Conservation (phyloP, 1,140 invertebrate species). For the Camponotus vicinus region DNA sequence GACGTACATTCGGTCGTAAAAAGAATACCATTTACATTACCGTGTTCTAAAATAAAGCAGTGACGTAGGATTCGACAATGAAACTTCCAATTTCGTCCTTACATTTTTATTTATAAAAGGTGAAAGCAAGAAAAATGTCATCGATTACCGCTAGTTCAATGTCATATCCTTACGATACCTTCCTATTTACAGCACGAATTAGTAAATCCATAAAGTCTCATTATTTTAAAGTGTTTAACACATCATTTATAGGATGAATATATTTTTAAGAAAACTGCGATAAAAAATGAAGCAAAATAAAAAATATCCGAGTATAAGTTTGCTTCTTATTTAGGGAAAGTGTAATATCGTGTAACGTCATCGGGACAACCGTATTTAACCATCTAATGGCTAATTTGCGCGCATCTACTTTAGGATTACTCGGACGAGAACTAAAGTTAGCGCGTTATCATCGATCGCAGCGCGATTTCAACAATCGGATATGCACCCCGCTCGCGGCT, state of each 20-base stretch:
- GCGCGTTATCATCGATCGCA: conserved; percentile 53
- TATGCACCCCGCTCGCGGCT: conserved; percentile 43
- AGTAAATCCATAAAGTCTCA: not conserved
- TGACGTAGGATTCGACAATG: conserved; percentile 37
- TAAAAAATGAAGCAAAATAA: not conserved
- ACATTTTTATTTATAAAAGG: conserved; percentile 33
- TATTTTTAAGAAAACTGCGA: not conserved
- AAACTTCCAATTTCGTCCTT: not conserved
- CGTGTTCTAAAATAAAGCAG: not conserved
- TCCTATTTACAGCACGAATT: not conserved
- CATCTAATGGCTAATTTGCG: not conserved
- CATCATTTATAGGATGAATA: not conserved
- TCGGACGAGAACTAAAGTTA: conserved; percentile 16
- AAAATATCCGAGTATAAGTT: not conserved
- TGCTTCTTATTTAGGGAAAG: not conserved
- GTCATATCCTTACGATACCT: not conserved
- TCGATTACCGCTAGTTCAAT: not conserved
- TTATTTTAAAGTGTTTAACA: not conserved
- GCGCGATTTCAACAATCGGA: conserved; percentile 55
- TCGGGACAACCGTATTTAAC: not conserved
- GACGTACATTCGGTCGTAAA: not conserved
- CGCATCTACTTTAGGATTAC: not conserved
- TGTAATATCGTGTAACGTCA: not conserved
- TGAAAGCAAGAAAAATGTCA: conserved; percentile 25
- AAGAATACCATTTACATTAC: not conserved